These are phyloP conservation scores for Passer montanus DNA, from an alignment of 2,113 vertebrate genomes.

Conservation along the genomic window DNA sequence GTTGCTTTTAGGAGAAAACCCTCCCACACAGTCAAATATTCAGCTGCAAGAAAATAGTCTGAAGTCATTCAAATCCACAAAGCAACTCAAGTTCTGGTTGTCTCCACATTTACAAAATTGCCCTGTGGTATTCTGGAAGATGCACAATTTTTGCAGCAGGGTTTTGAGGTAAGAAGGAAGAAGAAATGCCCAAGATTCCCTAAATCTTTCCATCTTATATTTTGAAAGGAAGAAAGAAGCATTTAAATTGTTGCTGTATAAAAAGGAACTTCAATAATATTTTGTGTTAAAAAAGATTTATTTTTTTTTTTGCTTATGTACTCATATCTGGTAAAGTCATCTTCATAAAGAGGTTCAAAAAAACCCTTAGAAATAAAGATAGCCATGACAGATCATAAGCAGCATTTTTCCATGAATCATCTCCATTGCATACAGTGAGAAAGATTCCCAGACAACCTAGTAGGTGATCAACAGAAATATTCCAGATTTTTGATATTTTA, in stretches of 20 bases:
- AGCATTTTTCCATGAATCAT: not conserved
- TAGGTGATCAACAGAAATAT: not conserved
- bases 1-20: constrained; percentile 1
- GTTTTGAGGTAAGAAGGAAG: not conserved
- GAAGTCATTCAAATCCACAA: not conserved
- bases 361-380: not conserved
- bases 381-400: not conserved
- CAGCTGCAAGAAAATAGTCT: not conserved
- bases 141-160: not conserved
- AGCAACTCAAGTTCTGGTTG: not conserved
- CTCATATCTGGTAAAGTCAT: not conserved
- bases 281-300: not conserved
- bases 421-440: not conserved
- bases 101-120: not conserved
- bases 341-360: not conserved
- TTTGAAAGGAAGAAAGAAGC: not conserved
- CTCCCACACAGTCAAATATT: not conserved
- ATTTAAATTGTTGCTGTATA: not conserved
- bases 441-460: not conserved
- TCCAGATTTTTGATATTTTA: not conserved
- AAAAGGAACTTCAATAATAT: not conserved
- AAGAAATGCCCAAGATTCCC: not conserved
- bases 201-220: not conserved
- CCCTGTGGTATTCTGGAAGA: not conserved
- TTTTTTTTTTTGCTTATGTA: not conserved